These are phyloP conservation scores for Malurus cyaneus DNA, from an alignment of 2,113 vertebrate genomes.

Conservation along the genomic window DNA sequence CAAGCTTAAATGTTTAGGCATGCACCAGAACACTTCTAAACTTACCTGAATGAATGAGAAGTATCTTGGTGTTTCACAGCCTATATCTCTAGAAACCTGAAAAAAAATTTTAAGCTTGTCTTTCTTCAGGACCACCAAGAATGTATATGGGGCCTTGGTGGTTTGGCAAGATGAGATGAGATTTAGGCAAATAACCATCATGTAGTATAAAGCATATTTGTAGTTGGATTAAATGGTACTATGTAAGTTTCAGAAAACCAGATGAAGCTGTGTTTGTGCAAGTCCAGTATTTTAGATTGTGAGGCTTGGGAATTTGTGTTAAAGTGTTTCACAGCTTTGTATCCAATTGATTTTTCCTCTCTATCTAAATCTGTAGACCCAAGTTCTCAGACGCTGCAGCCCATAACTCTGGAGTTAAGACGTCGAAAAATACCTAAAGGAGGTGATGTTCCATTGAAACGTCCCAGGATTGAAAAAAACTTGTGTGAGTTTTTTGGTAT, in stretches of 20 bases:
- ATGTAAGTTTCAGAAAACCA: not conserved
- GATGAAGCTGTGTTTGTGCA: not conserved
- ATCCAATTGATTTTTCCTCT: not conserved
- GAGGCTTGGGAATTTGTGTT: not conserved
- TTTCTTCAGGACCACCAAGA: not conserved
- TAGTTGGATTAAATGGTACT: not conserved
- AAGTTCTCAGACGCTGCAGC: slow-evolving; percentile 77
- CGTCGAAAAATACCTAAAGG: slow-evolving; percentile 83
- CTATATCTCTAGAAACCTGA: not conserved
- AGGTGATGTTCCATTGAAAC: slow-evolving; percentile 79
- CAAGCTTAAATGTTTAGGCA: not conserved
- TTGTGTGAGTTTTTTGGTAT: slow-evolving; percentile 67
- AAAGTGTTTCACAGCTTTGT: not conserved
- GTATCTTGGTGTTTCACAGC: not conserved
- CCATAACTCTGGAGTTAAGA: slow-evolving; percentile 80
- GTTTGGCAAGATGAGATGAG: not conserved
- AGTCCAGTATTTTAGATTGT: not conserved
- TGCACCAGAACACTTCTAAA: not conserved
- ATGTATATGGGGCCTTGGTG: not conserved
- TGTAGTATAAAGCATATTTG: not conserved
- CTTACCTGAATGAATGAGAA: not conserved
- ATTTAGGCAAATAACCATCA: not conserved
- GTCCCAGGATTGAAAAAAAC: slow-evolving; percentile 79
- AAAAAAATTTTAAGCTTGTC: not conserved
- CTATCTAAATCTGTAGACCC: slow-evolving; percentile 60